Base-by-base conservation (phyloP, 1,140 invertebrate genomes). In the Drosophila serrata region DNA sequence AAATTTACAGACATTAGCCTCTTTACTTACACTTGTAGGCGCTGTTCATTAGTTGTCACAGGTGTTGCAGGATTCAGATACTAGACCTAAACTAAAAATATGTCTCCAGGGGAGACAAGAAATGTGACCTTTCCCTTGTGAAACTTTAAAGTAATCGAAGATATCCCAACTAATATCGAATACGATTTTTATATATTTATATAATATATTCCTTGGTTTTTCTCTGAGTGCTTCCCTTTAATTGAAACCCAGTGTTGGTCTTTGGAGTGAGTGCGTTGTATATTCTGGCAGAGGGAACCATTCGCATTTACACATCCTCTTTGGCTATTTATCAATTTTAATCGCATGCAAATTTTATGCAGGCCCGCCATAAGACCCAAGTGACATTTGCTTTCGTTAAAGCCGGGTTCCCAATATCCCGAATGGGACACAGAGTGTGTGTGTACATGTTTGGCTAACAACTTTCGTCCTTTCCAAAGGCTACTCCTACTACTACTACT, bases 301-400 rank as follows among this genome's bases (percentile, higher is more conserved):
- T 56, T 65, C 53, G 53, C 64, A 69, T 59, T 72, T 75, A 70
- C 74, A 49, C 64, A 57, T 46, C 59, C 31, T 51, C 31, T 19
- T 43, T 43, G 60, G 48, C 72, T 64, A 82, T 85, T 84, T 84
- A 84, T 84, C 81, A 85, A 81, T 85, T 78, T 79, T 86, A 85
- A 85, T 85, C 74, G 63, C 69, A 85, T 85, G 82, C 78, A 75
- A 85, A 85, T 85, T 85, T 86, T 86, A 85, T 85, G 74, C 82
- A 85, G 78, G 67, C 67, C 68, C 67, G 58, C 64, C 64, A 72
- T 76, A 72, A 59, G 68, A 45, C 67, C 68, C 40, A 43, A 59
- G 43, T 63, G 72, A 78, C 75, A 78, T 73, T 82, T 81, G 79
- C 75, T 65, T 60, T 58, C 60, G 53, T 46, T 42, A 40, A 74